Base-by-base conservation (phyloP, 1,140 invertebrate genomes). In the Adelges cooleyi region DNA sequence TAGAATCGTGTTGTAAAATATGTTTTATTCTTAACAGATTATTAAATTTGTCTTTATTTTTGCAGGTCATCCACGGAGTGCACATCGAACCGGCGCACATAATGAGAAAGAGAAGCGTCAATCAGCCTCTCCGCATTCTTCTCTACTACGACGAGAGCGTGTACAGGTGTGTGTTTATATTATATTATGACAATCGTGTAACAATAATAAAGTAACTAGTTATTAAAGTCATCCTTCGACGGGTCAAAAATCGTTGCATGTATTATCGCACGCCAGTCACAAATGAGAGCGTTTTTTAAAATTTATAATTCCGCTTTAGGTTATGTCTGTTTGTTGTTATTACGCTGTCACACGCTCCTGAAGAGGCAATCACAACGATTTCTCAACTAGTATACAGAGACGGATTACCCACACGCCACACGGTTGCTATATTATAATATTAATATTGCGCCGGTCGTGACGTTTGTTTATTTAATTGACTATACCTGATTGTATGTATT, bases 131-230 rank as follows among this genome's bases (percentile, higher is more conserved):
- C 54, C 80, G 92, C 71, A 95, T 96, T 70, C 82, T 92, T 68
- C 80, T 95, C 67, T 85, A 86, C 72, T 95, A 95, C 75, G 93
- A 96, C 74, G 80, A 86, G 66, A 94, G 90, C 73, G 86, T 95
- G 52, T 86, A 87, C 76, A 86, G 84, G 89, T 92, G 74, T 81
- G 82, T 69, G 13, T 29, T 22, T n/a, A 9, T 22, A 13, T 54
- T 11, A n/a, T n/a, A n/a, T n/a, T n/a, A n/a, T n/a, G n/a, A n/a
- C n/a, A n/a, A n/a, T n/a, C n/a, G n/a, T n/a, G n/a, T n/a, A n/a
- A n/a, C n/a, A n/a, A n/a, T n/a, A n/a, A n/a, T n/a, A n/a, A n/a
- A n/a, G n/a, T n/a, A n/a, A n/a, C n/a, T n/a, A n/a, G n/a, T n/a
- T n/a, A 54, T 54, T 54, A 54, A 54, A 22, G 33, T 54, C 52